These are phyloP conservation scores for Fabriciana adippe DNA, from an alignment of 2,888 invertebrate species.

Conservation along the genomic window DNA sequence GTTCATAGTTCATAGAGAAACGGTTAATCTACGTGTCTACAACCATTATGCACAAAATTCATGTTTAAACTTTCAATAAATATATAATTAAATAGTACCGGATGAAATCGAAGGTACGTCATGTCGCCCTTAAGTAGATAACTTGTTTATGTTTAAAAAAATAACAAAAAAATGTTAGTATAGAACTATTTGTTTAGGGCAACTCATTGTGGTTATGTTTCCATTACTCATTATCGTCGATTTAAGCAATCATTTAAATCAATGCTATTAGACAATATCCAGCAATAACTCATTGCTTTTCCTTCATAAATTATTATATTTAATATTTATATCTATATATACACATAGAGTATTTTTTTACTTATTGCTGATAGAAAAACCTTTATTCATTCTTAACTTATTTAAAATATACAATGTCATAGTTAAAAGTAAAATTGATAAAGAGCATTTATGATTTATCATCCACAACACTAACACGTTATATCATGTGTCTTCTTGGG, in stretches of 20 bases:
- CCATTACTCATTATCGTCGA: constrained; percentile 36
- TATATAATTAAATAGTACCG: constrained; percentile 24
- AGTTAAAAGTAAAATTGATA: no score
- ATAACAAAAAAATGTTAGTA: constrained; percentile 29
- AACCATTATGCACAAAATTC: constrained; percentile 40
- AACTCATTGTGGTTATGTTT: constrained; percentile 41
- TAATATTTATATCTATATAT: no score
- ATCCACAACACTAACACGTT: no score
- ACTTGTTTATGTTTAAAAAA: constrained; percentile 38
- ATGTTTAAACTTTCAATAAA: constrained; percentile 27
- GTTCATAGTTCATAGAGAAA: constrained; percentile 25
- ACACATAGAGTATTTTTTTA: no score
- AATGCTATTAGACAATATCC: constrained; percentile 43
- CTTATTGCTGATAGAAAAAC: no score
- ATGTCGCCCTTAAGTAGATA: constrained; percentile 36
- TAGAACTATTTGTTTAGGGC: constrained; percentile 39
- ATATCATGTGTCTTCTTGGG: no score
- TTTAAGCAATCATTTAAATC: constrained; percentile 39
- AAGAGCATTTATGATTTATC: no score
- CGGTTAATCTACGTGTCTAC: constrained; percentile 25
- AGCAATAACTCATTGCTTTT: constrained; percentile 59
- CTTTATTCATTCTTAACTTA: no score
- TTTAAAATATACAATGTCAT: no score
- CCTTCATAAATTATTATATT: constrained; percentile 51
- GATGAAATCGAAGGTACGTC: constrained; percentile 35